Conservation (phyloP, 2,888 invertebrate genomes). For the Harpagoxenus sublaevis region DNA sequence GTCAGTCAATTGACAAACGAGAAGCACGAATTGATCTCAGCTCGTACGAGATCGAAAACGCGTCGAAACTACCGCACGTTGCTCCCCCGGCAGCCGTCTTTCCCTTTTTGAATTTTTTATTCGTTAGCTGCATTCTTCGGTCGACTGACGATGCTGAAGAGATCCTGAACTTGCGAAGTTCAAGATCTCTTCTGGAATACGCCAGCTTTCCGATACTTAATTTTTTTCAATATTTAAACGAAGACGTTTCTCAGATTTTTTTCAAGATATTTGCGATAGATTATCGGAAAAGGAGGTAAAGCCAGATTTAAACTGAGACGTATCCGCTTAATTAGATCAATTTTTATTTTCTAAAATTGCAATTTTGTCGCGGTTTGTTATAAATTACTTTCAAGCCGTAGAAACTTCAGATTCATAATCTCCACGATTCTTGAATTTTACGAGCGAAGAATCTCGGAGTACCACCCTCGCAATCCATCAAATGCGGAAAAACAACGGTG, state of each 20-base stretch:
- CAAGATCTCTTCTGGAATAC: neutral
- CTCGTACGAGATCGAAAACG: neutral
- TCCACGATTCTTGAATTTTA: neutral
- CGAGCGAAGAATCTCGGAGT: neutral
- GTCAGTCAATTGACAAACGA: neutral
- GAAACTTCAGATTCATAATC: neutral
- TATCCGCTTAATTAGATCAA: neutral
- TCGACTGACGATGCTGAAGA: neutral
- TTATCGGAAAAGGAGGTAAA: neutral
- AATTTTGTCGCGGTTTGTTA: neutral
- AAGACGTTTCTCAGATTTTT: neutral
- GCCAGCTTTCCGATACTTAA: neutral
- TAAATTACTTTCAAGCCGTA: neutral
- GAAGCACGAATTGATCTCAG: conserved; percentile 4
- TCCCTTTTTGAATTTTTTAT: neutral
- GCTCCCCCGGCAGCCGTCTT: neutral
- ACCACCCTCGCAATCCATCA: conserved; percentile 11
- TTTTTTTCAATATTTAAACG: conserved; percentile 7
- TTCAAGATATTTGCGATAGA: neutral
- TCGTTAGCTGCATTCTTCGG: neutral
- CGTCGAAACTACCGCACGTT: neutral
- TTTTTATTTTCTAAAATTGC: neutral
- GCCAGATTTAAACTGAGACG: neutral
- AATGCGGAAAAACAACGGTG: conserved; percentile 17
- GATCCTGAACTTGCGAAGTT: neutral